Base-by-base conservation (phyloP, 1,140 invertebrate species). In the Temnothorax longispinosus region DNA sequence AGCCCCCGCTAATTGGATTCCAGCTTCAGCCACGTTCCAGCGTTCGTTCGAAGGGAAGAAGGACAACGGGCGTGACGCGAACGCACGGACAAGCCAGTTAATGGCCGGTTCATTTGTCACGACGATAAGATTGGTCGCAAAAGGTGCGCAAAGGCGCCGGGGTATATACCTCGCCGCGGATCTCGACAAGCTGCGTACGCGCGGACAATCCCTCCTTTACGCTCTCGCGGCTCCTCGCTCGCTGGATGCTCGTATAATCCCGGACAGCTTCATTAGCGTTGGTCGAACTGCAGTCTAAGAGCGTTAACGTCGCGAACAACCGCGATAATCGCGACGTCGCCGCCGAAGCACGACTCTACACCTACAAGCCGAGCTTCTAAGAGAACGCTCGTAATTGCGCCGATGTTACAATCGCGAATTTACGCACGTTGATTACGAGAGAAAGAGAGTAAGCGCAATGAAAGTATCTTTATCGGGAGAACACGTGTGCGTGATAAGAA, bases 1-100 rank as follows among this genome's bases (percentile, higher is more conserved):
- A 58, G 69, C 65, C 84, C 86, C 67, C 60, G 65, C 88, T 92
- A 93, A 93, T 91, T 92, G 91, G 91, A 92, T 92, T 89, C 87
- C 84, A 56, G 60, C 89, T 72, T 86, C 54, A 15, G 27, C 41
- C 21, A 50, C 47, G 52, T 72, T 87, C 35, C 60, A 50, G n/a
- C 64, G 27, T 85, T 69, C 35, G 44, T 38, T 21, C 77, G 65
- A 38, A 21, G 35, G 11, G 32, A 35, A 47, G 54, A 84, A 60
- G 47, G 67, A 84, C 69, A 74, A 84, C 69, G 50, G 69, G 64
- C 35, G 50, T 44, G 71, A 56, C 76, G 84, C 52, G 32, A 64
- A 85, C 69, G 78, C 54, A 52, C 11, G 7, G 74, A 82, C 60
- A 38, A 21, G 71, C 21, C 21, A n/a, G 80, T 86, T 88, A 89